Percentiles rank a stretch among this genome's conserved stretches.
Evolutionary conservation across 2,797 vertebrate genomes (phyloP).

Genomic region (Margarornis squamiger): DNA sequence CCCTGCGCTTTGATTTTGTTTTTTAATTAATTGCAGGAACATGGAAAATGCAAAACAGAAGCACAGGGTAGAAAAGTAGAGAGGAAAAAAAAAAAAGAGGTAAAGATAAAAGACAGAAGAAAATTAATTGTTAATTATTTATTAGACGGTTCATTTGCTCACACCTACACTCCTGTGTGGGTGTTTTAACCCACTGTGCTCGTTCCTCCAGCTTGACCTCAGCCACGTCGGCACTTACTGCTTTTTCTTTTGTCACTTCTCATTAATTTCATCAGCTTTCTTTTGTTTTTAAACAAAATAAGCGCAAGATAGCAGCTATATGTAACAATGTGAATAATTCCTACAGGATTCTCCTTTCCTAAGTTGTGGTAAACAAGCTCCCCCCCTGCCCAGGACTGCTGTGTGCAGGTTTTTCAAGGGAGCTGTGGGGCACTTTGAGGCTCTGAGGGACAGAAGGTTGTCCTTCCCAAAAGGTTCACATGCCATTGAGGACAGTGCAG

Average conservation of each 20-base stretch:
- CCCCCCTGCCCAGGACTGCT: background rate
- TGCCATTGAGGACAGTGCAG: accelerated
- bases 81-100: background rate
- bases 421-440: background rate
- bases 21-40: conserved; percentile 70
- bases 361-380: background rate
- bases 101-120: conserved; percentile 68
- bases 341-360: background rate
- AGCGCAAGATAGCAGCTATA: background rate
- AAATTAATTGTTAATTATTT: conserved; percentile 77
- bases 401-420: background rate
- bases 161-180: conserved; percentile 62
- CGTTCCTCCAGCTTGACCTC: conserved; percentile 48
- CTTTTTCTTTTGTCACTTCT: conserved; percentile 56
- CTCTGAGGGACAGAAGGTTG: background rate
- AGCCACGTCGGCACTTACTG: background rate
- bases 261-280: conserved; percentile 59
- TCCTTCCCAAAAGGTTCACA: background rate
- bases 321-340: background rate
- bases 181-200: conserved; percentile 65
- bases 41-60: conserved; percentile 63
- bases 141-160: conserved; percentile 72
- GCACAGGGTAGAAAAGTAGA: conserved; percentile 12
- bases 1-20: conserved; percentile 66
- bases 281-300: background rate